Evolutionary conservation across 2,113 vertebrate species (phyloP), one percentile per base, ranked within the genome.

Genomic region (Potamarius usumacintae): DNA sequence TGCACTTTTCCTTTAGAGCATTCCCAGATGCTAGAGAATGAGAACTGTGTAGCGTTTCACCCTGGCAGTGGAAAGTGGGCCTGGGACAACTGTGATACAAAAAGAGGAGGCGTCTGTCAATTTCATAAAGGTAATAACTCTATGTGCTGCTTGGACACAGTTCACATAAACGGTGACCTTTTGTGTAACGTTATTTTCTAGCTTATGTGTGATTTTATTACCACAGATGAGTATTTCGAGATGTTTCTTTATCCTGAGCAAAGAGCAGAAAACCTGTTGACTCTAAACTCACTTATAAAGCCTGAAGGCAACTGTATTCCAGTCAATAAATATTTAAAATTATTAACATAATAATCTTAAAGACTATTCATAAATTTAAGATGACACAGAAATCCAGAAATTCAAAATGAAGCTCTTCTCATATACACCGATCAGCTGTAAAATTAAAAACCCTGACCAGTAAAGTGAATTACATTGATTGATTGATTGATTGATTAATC

Each of bases 91-190:
- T 96, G 96, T 86, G 84, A 91, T 53, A 90, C 90, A 30, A 67
- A n/a, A 8, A 94, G 76, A 87, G 92, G 86, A 67, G 91, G 93
- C 22, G 92, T 96, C 30, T 96, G 96, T 86, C 93, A 94, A 83
- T 93, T 92, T 88, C 87, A 89, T 25, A 95, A 95, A 94, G 94
- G 95, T 96, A 90, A 65, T 42, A 69, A 58, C 34, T 84, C 60
- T 62, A 20, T 72, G 15, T 18, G 72, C 60, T 60, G 30, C 1
- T 20, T 50, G 65, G 1, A n/a, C 81, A 62, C 18, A 42, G 17
- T 34, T 22, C 50, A 83, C 22, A 67, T 6, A 11, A 83, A 34
- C 34, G 8, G 1, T 83, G 42, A 17, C 9, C 18, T 10, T 20
- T 55, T 20, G 8, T 18, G 15, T 42, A 27, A 82, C 1, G 8